These are phyloP conservation scores for Aphodius sticticus DNA, from an alignment of 2,888 invertebrate genomes.

Conservation along the genomic window DNA sequence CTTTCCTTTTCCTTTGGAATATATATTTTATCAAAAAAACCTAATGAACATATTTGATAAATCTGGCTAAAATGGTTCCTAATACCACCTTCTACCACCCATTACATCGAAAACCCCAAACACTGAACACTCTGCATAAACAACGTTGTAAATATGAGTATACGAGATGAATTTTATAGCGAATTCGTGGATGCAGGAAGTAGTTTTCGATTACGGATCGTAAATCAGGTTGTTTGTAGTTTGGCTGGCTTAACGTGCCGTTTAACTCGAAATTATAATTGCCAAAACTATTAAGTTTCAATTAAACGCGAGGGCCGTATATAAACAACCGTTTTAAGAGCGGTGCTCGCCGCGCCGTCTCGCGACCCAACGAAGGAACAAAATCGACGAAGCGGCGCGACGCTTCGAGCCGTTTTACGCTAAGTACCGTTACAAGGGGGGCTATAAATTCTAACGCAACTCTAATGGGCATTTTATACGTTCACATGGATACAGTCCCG, in stretches of 20 bases:
- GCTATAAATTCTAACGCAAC: not conserved
- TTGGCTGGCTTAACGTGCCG: constrained; percentile 18
- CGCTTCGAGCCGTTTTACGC: not conserved
- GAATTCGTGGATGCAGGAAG: not conserved
- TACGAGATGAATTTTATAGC: not conserved
- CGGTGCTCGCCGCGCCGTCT: not conserved
- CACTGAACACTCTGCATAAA: not conserved
- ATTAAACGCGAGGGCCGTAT: constrained; percentile 7
- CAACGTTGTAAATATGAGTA: not conserved
- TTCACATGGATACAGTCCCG: not conserved
- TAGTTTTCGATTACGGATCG: constrained; percentile 6
- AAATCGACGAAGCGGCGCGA: not conserved
- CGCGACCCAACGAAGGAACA: not conserved
- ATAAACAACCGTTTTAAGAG: not conserved
- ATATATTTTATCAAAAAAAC: too few relatives aligned
- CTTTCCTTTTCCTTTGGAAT: too few relatives aligned
- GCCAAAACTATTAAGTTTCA: constrained; percentile 26
- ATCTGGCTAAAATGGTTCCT: too few relatives aligned
- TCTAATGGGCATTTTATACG: constrained; percentile 4
- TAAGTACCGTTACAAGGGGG: not conserved
- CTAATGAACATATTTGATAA: too few relatives aligned
- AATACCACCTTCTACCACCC: too few relatives aligned
- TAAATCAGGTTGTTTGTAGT: constrained; percentile 22
- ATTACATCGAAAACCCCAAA: not conserved
- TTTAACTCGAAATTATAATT: constrained; percentile 23